Base-by-base conservation (phyloP, 1,140 invertebrate species). In the Thaumatotibia leucotreta region DNA sequence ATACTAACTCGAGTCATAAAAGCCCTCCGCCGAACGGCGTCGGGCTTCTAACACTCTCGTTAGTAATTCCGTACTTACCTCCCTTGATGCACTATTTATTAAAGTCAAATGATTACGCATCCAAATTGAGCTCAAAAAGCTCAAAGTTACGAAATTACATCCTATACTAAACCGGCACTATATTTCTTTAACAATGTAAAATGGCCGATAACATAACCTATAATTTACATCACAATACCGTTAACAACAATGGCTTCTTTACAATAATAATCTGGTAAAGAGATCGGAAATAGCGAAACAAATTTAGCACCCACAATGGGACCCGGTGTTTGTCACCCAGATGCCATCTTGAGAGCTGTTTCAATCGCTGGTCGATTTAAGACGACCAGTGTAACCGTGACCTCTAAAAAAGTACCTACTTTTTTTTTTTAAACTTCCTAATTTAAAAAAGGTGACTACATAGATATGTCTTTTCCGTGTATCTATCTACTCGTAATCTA, bases 291-390 rank as follows among this genome's bases (percentile, higher is more conserved):
- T 82, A 69, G 77, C 78, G 76, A 81, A 86, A 86, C 84, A 86
- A 86, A 89, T 89, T 89, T 86, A 88, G 80, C 84, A 68, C 67
- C 77, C 75, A 89, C 85, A 89, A 89, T 86, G 76, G 84, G 70
- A 50, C 66, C 77, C 71, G 78, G 80, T 81, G 86, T 89, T 88
- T 88, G 85, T 83, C 84, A 68, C 76, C 68, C 61, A 67, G 86
- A 89, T 89, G 79, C 65, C 65, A 89, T 89, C 86, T 80, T 64
- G 61, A 62, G 67, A 72, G 71, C 72, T 77, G 82, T 75, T 54
- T 69, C 70, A 83, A 87, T 88, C 86, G 69, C 63, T 80, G 80
- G 82, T 50, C 66, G 76, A 80, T 45, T 45, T 9, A 17, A 45
- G 14, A 20, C 11, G 39, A 45, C 39, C 39, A 45, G n/a, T 39